phyloP scores from a whole-genome alignment of 2,113 vertebrate species.

The Passer montanus region DNA sequence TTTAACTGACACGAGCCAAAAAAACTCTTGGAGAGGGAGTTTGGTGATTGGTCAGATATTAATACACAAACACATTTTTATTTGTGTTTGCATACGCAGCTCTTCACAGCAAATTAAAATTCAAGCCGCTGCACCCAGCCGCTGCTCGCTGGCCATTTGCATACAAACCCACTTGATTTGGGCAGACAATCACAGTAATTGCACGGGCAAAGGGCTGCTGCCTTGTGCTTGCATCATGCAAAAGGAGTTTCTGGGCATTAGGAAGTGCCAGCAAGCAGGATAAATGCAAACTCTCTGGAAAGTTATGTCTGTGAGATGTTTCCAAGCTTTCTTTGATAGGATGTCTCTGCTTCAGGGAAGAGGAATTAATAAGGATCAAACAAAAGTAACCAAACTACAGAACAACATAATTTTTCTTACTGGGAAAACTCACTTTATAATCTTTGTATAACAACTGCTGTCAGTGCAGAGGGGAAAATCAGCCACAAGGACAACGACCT shows the following conservation, averaged over 20 bases:
- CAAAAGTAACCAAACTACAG: not conserved
- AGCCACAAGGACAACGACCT: not conserved
- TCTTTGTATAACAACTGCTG: not conserved
- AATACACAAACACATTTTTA: constrained; percentile 10
- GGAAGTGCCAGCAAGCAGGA: not conserved
- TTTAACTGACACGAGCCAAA: not conserved
- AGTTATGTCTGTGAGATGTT: not conserved
- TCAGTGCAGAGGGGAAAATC: not conserved
- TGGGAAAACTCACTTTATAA: not conserved
- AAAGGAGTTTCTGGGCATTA: not conserved
- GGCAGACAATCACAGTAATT: constrained; percentile 52
- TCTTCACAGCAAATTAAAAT: constrained; percentile 37
- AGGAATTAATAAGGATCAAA: not conserved
- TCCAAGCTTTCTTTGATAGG: not conserved
- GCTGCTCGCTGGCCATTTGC: constrained; percentile 23
- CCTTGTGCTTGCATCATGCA: not conserved
- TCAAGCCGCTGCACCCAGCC: not conserved
- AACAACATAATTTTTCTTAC: not conserved
- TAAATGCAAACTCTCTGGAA: not conserved
- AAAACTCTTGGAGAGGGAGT: not conserved
- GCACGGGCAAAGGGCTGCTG: constrained; percentile 7
- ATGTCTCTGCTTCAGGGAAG: not conserved
- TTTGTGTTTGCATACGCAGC: not conserved
- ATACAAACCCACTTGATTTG: constrained; percentile 52
- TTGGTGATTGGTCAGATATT: constrained; percentile 43